Percentiles rank a stretch among this genome's conserved stretches.
phyloP scores from a whole-genome alignment of 2,888 invertebrate genomes.

The Caenorhabditis becei region DNA sequence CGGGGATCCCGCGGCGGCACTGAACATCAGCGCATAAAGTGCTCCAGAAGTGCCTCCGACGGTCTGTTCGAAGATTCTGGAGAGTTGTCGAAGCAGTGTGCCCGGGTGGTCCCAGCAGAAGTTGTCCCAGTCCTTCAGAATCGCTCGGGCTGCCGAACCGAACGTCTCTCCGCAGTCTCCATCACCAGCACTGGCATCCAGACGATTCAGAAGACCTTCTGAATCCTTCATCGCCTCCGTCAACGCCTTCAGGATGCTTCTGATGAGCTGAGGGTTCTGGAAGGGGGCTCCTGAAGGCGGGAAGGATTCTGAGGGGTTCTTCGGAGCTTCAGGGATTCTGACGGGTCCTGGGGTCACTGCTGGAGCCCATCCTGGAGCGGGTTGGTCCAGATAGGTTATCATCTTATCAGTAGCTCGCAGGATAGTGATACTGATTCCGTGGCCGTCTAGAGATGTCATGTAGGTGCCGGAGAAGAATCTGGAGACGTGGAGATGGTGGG shows the following conservation, averaged over 20 bases:
- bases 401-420: constrained; percentile 80
- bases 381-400: constrained; percentile 59
- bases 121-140: constrained; percentile 1
- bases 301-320: neutral
- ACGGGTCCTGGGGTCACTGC: too few species aligned
- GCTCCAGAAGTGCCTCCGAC: constrained; percentile 79
- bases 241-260: constrained; percentile 68
- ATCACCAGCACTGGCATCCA: constrained; percentile 88
- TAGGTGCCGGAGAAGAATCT: constrained; percentile 82
- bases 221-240: constrained; percentile 85
- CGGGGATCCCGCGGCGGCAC: constrained; percentile 63
- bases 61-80: constrained; percentile 72
- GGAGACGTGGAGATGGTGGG: constrained; percentile 73
- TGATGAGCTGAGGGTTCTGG: neutral
- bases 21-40: constrained; percentile 76
- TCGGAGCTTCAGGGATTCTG: neutral
- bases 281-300: too few species aligned
- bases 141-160: constrained; percentile 58
- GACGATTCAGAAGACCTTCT: constrained; percentile 85
- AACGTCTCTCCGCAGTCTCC: constrained; percentile 87
- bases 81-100: constrained; percentile 69
- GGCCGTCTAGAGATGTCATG: constrained; percentile 88
- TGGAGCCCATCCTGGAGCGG: constrained; percentile 48
- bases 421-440: constrained; percentile 88
- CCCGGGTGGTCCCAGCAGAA: constrained; percentile 61